phyloP scores from a whole-genome alignment of 2,113 vertebrate genomes.

The Platycercus adscitus region DNA sequence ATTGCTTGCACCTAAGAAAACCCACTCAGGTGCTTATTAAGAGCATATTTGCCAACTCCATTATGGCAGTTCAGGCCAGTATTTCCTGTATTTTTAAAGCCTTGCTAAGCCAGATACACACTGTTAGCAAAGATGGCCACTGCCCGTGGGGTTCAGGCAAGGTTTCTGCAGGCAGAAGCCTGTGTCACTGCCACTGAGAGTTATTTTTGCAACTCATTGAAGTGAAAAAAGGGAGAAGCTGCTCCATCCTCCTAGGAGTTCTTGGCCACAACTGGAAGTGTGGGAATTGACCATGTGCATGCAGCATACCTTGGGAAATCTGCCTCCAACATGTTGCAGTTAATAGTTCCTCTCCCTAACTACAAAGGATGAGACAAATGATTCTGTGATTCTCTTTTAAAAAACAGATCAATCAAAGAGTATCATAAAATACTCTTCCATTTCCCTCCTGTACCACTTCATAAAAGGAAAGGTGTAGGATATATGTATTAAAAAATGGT shows the following conservation, averaged over 20 bases:
- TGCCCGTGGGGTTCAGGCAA: background rate
- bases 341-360: background rate
- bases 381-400: background rate
- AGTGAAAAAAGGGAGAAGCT: background rate
- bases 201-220: background rate
- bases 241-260: background rate
- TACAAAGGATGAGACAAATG: background rate
- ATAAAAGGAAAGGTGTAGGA: background rate
- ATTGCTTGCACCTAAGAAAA: background rate
- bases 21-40: background rate
- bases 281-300: rapidly evolving
- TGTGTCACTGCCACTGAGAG: rapidly evolving
- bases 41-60: background rate
- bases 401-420: background rate
- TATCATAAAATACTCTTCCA: background rate
- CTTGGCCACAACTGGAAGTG: background rate
- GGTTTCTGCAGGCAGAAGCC: background rate
- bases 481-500: background rate
- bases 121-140: background rate
- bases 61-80: background rate
- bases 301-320: background rate
- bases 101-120: background rate
- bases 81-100: background rate
- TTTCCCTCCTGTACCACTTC: background rate
- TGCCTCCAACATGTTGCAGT: background rate